phyloP scores from a whole-genome alignment of 2,797 vertebrate genomes.

The Apodemus agrarius region DNA sequence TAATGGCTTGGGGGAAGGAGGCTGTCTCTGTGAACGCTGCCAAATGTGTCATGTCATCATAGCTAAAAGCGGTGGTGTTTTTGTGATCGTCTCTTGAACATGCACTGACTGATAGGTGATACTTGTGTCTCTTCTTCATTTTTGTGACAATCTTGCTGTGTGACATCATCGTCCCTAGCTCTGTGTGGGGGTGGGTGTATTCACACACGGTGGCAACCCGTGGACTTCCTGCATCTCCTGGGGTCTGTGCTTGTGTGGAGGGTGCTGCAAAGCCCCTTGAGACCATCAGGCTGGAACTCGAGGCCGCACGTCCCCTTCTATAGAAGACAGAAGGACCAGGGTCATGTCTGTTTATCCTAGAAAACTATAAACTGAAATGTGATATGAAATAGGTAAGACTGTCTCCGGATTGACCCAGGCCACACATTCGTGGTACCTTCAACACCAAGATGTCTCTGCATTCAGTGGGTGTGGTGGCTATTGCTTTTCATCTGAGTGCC shows the following conservation, averaged over 20 bases:
- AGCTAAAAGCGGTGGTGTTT: conserved; percentile 82
- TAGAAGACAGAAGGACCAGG: background rate
- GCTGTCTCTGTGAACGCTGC: conserved; percentile 78
- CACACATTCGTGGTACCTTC: background rate
- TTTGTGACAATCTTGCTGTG: conserved; percentile 76
- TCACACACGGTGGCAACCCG: conserved; percentile 25
- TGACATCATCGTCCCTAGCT: conserved; percentile 32
- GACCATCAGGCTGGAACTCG: background rate
- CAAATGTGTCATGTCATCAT: conserved; percentile 83
- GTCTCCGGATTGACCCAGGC: background rate
- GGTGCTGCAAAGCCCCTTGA: background rate
- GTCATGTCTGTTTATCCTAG: background rate
- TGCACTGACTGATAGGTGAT: conserved; percentile 83
- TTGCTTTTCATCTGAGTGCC: background rate
- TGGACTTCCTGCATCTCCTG: conserved; percentile 64
- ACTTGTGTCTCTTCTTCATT: conserved; percentile 83
- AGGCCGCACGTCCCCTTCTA: background rate
- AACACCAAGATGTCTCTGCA: background rate
- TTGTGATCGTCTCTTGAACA: conserved; percentile 82
- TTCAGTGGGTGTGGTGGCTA: background rate
- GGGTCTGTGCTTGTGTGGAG: background rate
- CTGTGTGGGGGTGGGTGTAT: conserved; percentile 11
- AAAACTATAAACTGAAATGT: background rate
- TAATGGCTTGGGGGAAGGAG: conserved; percentile 47
- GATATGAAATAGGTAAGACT: background rate